These are phyloP conservation scores for Agrypnia vestita DNA, from an alignment of 1,140 invertebrate species.

Conservation along the genomic window DNA sequence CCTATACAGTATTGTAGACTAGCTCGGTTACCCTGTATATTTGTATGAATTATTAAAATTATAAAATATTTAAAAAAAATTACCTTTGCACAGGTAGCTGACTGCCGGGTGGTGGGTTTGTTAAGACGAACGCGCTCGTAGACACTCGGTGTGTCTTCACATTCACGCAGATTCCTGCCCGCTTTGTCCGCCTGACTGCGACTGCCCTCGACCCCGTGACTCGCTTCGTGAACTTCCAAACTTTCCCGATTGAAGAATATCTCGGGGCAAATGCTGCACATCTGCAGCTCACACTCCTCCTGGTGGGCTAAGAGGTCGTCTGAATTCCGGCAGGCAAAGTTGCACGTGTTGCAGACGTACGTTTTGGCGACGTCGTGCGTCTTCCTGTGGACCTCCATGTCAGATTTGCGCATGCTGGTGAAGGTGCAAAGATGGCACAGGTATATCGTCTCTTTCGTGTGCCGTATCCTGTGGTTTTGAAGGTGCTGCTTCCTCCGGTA, in stretches of 20 bases:
- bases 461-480: conserved; percentile 4
- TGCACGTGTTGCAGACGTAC: conserved; percentile 3
- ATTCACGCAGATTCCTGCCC: no score
- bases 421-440: conserved; percentile 19
- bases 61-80: no score
- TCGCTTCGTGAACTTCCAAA: not conserved
- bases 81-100: no score
- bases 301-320: not conserved
- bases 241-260: conserved; percentile 3
- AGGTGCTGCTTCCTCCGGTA: conserved; percentile 1
- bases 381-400: conserved; percentile 22
- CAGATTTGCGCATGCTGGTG: not conserved
- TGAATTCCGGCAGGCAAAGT: conserved; percentile 6
- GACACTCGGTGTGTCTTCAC: no score
- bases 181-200: no score
- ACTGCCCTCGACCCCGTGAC: not conserved
- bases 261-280: conserved; percentile 11
- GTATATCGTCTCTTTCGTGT: not conserved
- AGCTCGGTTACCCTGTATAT: no score
- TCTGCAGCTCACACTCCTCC: conserved; percentile 1
- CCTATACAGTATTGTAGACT: no score
- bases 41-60: no score
- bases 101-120: no score
- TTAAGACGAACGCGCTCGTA: no score
- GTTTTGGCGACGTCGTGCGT: conserved; percentile 4